phyloP scores from a whole-genome alignment of 2,797 vertebrate genomes.

The Periophthalmus magnuspinnatus region DNA sequence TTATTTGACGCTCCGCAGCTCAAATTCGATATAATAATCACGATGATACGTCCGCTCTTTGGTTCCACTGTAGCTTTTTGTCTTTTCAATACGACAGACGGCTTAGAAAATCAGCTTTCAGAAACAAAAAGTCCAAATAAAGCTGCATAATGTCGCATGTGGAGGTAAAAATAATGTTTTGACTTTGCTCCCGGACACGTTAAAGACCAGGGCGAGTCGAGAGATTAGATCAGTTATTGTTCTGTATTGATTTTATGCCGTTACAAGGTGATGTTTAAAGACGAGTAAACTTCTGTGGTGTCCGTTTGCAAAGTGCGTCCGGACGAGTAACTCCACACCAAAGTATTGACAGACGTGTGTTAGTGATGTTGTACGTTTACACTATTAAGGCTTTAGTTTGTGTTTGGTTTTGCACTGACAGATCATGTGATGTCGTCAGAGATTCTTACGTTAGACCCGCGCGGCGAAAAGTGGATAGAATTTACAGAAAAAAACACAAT shows the following conservation, averaged over 20 bases:
- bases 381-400: not conserved
- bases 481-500: not conserved
- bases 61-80: not conserved
- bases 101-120: not conserved
- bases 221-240: conserved; percentile 1
- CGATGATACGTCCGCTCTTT: too few relatives aligned
- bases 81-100: not conserved
- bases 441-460: not conserved
- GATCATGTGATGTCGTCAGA: not conserved
- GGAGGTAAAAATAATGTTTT: not conserved
- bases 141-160: not conserved
- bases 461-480: not conserved
- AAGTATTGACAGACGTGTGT: not conserved
- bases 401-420: conserved; percentile 1
- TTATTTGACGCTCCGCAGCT: too few relatives aligned
- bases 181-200: not conserved
- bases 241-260: conserved; percentile 1
- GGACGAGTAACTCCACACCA: not conserved
- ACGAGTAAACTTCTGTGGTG: not conserved
- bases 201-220: not conserved
- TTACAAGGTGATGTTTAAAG: conserved; percentile 8
- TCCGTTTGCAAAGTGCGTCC: not conserved
- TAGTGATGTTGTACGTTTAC: not conserved
- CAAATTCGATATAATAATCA: too few relatives aligned
- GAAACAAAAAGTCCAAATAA: not conserved